Percentiles rank a stretch among this genome's conserved stretches.
Evolutionary conservation across 2,888 invertebrate species (phyloP).

Genomic region (Tortrix viridana): DNA sequence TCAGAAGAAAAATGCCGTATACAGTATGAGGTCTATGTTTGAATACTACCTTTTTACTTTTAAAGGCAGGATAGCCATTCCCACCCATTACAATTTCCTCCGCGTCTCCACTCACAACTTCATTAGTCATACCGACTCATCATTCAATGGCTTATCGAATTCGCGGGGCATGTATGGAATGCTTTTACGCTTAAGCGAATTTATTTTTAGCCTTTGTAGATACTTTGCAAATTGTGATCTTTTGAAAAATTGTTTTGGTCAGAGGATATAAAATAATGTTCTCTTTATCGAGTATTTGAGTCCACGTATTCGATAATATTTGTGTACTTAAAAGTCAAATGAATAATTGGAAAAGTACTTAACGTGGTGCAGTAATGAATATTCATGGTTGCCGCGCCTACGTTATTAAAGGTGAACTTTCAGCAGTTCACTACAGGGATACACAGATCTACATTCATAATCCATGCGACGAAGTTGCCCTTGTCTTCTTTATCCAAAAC

Average conservation of each 20-base stretch:
- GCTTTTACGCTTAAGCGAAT: constrained; percentile 16
- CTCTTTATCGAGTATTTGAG: background rate
- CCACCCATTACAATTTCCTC: constrained; percentile 31
- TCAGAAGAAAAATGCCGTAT: too few relatives aligned
- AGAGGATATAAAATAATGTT: background rate
- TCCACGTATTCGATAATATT: background rate
- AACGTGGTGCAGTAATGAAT: too few relatives aligned
- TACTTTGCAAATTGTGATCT: constrained; percentile 2
- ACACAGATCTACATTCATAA: too few relatives aligned
- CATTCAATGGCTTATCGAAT: constrained; percentile 30
- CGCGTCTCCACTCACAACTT: constrained; percentile 25
- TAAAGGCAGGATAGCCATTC: too few relatives aligned
- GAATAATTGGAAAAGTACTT: too few relatives aligned
- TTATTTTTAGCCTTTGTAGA: constrained; percentile 1
- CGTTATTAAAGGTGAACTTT: too few relatives aligned
- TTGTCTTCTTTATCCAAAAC: background rate
- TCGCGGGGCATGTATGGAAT: constrained; percentile 19
- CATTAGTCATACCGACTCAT: constrained; percentile 37
- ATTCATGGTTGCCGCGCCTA: too few relatives aligned
- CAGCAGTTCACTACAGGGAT: too few relatives aligned
- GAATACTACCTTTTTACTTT: too few relatives aligned
- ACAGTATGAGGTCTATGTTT: too few relatives aligned
- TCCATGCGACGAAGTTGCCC: background rate
- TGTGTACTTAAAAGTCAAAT: too few relatives aligned
- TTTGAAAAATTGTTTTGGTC: background rate